These are phyloP conservation scores for Frieseomelitta varia DNA, from an alignment of 1,140 invertebrate genomes.

Conservation along the genomic window DNA sequence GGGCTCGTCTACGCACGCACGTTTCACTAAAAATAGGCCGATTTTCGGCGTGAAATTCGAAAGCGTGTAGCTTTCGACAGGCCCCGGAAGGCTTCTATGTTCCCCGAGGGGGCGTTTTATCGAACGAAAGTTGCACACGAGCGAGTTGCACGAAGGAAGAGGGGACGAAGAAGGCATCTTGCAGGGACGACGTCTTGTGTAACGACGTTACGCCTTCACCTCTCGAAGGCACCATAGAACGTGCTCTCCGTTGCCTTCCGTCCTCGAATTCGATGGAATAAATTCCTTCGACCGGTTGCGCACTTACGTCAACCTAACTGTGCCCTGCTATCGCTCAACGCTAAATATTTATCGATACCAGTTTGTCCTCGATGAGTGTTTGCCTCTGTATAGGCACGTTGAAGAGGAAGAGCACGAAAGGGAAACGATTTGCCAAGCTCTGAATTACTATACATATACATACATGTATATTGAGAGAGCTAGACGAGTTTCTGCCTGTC, in stretches of 20 bases:
- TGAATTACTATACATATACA: background rate
- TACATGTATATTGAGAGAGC: background rate
- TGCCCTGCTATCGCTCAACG: background rate
- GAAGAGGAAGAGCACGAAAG: background rate
- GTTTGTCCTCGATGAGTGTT: background rate
- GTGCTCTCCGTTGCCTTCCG: conserved; percentile 36
- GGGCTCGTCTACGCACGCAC: too few relatives aligned
- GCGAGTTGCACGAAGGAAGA: too few relatives aligned
- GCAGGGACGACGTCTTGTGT: conserved; percentile 50
- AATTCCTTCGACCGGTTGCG: conserved; percentile 22
- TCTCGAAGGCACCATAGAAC: conserved; percentile 51
- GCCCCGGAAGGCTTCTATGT: conserved; percentile 28
- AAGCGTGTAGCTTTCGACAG: conserved; percentile 42
- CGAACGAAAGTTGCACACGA: conserved; percentile 56
- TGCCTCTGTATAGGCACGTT: background rate
- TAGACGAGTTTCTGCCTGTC: background rate
- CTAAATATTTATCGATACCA: conserved; percentile 12
- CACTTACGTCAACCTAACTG: background rate
- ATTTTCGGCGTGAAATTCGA: conserved; percentile 68
- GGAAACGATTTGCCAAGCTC: background rate
- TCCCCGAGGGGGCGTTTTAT: conserved; percentile 55
- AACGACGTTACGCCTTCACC: conserved; percentile 57
- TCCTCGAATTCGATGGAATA: conserved; percentile 51
- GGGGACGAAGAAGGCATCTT: conserved; percentile 24
- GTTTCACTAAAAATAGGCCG: conserved; percentile 38